Evolutionary conservation across 2,888 invertebrate genomes (phyloP).

Genomic region (Andrena haemorrhoa): DNA sequence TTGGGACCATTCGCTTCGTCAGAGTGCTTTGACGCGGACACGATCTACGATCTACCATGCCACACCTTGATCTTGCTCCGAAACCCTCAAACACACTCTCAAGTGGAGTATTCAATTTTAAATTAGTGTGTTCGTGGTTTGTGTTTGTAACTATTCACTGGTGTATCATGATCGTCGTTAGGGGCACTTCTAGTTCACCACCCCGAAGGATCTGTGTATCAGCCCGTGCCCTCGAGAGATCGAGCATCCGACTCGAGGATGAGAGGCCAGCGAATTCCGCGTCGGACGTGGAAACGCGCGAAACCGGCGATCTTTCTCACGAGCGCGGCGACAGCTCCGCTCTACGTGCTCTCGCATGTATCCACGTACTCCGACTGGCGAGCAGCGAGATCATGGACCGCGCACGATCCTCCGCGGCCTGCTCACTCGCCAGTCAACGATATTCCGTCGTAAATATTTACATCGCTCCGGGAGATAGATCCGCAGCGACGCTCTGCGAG

Average conservation of each 20-base stretch:
- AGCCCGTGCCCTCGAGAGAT: not conserved
- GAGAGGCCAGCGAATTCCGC: constrained; percentile 1
- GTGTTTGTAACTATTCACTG: too few species aligned
- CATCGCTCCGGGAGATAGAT: constrained; percentile 54
- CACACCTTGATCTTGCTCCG: not conserved
- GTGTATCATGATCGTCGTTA: not conserved
- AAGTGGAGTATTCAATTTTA: not conserved
- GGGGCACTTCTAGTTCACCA: not conserved
- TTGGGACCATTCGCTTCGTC: not conserved
- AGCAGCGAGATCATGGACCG: constrained; percentile 33
- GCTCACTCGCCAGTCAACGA: constrained; percentile 49
- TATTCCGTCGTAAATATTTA: constrained; percentile 65
- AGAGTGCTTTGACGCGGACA: constrained; percentile 9
- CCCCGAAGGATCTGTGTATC: not conserved
- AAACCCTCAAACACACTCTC: not conserved
- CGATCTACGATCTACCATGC: not conserved
- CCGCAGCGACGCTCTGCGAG: constrained; percentile 42
- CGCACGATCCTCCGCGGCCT: constrained; percentile 34
- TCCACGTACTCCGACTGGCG: constrained; percentile 66
- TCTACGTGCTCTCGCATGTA: constrained; percentile 60
- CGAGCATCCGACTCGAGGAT: not conserved
- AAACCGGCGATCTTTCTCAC: constrained; percentile 52
- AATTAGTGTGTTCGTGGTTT: too few species aligned
- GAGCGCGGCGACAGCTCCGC: constrained; percentile 37
- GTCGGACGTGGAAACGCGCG: constrained; percentile 24